Conservation (phyloP, 2,113 vertebrate genomes). For the Elanus axillaris region DNA sequence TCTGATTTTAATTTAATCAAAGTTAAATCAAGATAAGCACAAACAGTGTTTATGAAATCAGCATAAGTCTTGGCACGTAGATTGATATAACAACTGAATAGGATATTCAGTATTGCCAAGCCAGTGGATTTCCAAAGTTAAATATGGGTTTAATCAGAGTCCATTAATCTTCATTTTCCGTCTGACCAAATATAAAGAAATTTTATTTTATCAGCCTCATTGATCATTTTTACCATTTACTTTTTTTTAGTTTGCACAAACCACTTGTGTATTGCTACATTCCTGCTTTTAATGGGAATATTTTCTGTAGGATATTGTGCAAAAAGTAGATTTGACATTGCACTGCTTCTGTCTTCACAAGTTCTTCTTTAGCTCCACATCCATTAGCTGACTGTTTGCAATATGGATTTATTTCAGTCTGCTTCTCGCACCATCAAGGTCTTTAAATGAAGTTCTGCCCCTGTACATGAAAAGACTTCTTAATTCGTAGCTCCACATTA, state of each 20-base stretch:
- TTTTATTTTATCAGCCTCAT: neutral
- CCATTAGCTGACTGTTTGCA: slow-evolving; percentile 9
- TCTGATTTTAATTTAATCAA: neutral
- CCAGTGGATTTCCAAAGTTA: neutral
- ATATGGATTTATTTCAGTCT: slow-evolving; percentile 28
- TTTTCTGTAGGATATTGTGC: neutral
- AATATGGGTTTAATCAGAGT: neutral
- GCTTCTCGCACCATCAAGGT: neutral
- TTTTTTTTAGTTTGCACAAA: neutral
- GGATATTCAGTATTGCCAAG: neutral
- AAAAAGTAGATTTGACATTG: slow-evolving; percentile 33
- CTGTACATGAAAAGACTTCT: slow-evolving; percentile 38
- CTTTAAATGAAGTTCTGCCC: slow-evolving; percentile 31
- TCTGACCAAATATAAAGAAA: neutral
- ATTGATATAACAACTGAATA: neutral
- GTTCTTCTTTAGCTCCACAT: neutral
- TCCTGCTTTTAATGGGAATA: neutral
- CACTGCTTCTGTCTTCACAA: neutral
- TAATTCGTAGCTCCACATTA: slow-evolving; percentile 37
- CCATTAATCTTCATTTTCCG: neutral
- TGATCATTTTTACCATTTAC: neutral
- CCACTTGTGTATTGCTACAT: neutral
- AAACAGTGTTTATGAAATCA: neutral
- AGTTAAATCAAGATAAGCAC: neutral
- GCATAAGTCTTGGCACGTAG: neutral